Conservation (phyloP, 2,113 vertebrate species). For the Athene cunicularia region DNA sequence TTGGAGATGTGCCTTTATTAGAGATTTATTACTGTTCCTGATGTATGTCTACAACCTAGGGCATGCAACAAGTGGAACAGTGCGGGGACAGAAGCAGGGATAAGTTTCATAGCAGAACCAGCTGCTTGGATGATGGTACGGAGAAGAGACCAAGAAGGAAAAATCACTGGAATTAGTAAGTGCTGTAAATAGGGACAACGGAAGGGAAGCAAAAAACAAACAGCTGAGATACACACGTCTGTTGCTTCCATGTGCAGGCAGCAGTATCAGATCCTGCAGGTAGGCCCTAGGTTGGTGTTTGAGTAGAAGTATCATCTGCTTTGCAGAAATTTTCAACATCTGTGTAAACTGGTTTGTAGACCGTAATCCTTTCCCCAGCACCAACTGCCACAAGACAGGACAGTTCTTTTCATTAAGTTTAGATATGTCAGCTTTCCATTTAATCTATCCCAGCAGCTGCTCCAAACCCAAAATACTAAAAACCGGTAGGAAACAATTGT, state of each 20-base stretch:
- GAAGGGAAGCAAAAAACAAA: background rate
- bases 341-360: background rate
- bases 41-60: accelerated
- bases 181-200: background rate
- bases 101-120: background rate
- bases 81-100: background rate
- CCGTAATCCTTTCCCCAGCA: background rate
- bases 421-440: background rate
- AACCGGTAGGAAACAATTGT: background rate
- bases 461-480: background rate
- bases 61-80: background rate
- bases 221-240: background rate
- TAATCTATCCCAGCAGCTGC: background rate
- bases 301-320: background rate
- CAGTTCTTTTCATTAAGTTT: background rate
- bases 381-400: background rate
- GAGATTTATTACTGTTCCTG: background rate
- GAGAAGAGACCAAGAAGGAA: background rate
- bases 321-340: background rate
- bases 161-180: background rate
- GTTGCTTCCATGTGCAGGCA: background rate
- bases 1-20: background rate
- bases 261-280: background rate
- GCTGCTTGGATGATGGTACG: background rate
- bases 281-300: background rate